These are phyloP conservation scores for Stichopus horrens DNA, from an alignment of 53 echinoderm and acorn worm genomes.

Conservation along the genomic window DNA sequence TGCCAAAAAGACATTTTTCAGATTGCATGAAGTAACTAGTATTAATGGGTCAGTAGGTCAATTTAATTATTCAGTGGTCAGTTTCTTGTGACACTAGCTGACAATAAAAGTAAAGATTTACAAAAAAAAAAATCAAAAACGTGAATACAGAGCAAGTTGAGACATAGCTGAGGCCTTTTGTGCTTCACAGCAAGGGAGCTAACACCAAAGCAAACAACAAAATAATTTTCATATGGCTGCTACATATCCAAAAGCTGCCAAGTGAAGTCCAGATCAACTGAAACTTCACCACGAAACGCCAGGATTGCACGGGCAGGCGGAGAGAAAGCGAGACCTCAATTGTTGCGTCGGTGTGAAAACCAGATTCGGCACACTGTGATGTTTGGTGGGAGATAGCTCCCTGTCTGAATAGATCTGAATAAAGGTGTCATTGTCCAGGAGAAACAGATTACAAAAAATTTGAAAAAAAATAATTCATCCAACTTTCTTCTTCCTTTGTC, in stretches of 20 bases:
- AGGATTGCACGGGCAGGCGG: too few relatives aligned
- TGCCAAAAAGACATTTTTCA: too few relatives aligned
- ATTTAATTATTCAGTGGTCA: too few relatives aligned
- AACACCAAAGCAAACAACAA: conserved; percentile 2
- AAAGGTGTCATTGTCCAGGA: conserved; percentile 31
- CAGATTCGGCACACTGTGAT: background rate
- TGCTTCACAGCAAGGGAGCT: conserved; percentile 17
- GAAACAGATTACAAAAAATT: background rate
- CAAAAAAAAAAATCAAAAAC: too few relatives aligned
- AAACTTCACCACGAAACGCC: too few relatives aligned
- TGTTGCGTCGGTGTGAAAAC: background rate
- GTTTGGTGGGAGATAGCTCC: background rate
- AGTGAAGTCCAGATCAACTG: background rate
- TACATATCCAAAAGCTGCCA: background rate
- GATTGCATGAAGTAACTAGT: too few relatives aligned
- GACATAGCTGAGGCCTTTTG: too few relatives aligned
- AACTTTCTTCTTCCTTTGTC: background rate
- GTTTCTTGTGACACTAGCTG: too few relatives aligned
- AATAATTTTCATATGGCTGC: background rate
- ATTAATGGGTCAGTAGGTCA: too few relatives aligned
- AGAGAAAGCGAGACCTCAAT: background rate
- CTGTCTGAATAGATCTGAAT: background rate
- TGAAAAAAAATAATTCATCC: too few relatives aligned
- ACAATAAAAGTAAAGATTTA: too few relatives aligned
- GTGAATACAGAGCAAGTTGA: too few relatives aligned